Base-by-base conservation (phyloP, 2,888 invertebrate species). In the Tigriopus californicus region DNA sequence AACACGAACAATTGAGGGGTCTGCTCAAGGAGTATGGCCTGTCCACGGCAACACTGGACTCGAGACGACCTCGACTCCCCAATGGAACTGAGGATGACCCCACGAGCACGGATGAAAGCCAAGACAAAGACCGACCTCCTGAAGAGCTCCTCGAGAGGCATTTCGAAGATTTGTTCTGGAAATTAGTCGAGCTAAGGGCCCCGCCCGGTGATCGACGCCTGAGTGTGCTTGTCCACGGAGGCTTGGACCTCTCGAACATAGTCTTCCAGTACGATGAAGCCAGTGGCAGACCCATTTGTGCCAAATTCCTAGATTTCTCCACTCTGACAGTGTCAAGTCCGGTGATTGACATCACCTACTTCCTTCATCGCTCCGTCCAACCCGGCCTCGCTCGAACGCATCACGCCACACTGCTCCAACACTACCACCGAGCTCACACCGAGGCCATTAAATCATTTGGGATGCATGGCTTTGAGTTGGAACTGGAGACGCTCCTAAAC, bases 381-480 rank as follows among this genome's bases (percentile, higher is more conserved):
- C 54, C 54, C 11, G 54, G 41, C 18, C 20, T 54, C 18, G 54
- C 54, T 18, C 15, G 40, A 18, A 33, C 33, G 11, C 54, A 54
- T 24, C 54, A 54, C 6, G 15, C 54, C 12, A 13, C 54, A 15
- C 40, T 54, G 18, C 33, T 58, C 11, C 25, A 24, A 12, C 33
- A 25, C n/a, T 58, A 58, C 40, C 58, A 58, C 58, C 47, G 40
- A 12, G 58, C 58, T 20, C 58, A 58, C 22, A 15, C 49, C 3
- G 58, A 58, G 33, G 58, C 58, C 11, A 58, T 58, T 20, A 58
- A 58, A 41, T 33, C 46, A 12, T 58, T 58, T 24, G 58, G 58
- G 13, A 58, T 58, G 58, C 58, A 58, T 33, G 58, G 58, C 8
- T 58, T 44, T 40, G 58, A 58, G 49, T 49, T 58, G 47, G 58